These are phyloP conservation scores for Stomorhina lunata DNA, from an alignment of 2,888 invertebrate genomes.

Conservation along the genomic window DNA sequence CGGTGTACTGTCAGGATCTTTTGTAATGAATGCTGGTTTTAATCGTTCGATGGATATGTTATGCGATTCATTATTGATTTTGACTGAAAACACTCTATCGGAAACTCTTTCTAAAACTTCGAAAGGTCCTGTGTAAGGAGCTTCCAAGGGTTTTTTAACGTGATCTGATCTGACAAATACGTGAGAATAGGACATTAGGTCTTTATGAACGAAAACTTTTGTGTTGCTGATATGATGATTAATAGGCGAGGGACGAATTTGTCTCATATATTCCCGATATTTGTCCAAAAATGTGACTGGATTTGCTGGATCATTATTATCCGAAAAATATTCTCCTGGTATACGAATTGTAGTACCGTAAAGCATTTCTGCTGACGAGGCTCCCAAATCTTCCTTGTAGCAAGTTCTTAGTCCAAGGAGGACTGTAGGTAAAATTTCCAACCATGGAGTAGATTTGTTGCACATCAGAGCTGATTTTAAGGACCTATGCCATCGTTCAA, in stretches of 20 bases:
- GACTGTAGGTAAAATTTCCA: slow-evolving; percentile 47
- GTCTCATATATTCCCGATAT: slow-evolving; percentile 8
- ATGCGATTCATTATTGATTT: neutral
- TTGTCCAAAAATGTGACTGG: neutral
- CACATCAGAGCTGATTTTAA: slow-evolving; percentile 61
- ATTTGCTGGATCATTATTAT: neutral
- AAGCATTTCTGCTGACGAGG: slow-evolving; percentile 41
- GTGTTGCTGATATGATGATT: slow-evolving; percentile 2
- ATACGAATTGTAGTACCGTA: slow-evolving; percentile 12
- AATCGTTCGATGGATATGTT: neutral
- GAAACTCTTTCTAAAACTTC: neutral
- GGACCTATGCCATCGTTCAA: slow-evolving; percentile 59
- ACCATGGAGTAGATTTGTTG: slow-evolving; percentile 36
- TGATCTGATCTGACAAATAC: slow-evolving; percentile 11
- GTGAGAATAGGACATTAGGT: slow-evolving; percentile 1
- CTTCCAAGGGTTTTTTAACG: slow-evolving; percentile 23
- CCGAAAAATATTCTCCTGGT: slow-evolving; percentile 25
- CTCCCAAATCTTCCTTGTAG: slow-evolving; percentile 47
- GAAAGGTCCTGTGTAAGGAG: slow-evolving; percentile 15
- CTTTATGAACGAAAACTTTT: slow-evolving; percentile 8
- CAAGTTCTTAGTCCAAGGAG: slow-evolving; percentile 19
- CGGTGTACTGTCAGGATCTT: neutral
- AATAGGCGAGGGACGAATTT: slow-evolving; percentile 11
- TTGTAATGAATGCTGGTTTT: slow-evolving; percentile 10
- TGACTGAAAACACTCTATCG: slow-evolving; percentile 5